Base-by-base conservation (phyloP, 2,888 invertebrate genomes). In the Epistrophe eligans region DNA sequence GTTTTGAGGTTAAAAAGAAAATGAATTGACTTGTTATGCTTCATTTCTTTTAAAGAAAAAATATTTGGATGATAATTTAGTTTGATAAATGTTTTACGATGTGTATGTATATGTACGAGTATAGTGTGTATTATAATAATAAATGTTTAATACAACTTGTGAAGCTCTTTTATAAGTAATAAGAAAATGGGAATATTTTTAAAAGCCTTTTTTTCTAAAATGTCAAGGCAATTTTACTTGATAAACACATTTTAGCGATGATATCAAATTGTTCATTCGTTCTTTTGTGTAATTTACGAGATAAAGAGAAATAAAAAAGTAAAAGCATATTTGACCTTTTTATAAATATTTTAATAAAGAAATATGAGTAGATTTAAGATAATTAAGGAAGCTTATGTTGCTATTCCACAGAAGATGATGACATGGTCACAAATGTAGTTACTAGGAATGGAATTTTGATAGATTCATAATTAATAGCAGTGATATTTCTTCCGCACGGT, bases 1-100 rank as follows among this genome's bases (percentile, higher is more conserved):
- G 70, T 70, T 70, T 70, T 67, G 67, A 67, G 52, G 67, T 67
- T 67, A 67, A 38, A 52, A 67, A 17, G 32, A 66, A 48, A 48
- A 67, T 67, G 66, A 67, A 67, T 67, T 67, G 50, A 67, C 43
- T 50, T 67, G 50, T 50, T 67, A 67, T 67, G 50, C 17, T 50
- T 67, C 66, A 50, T 67, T 67, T 50, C 35, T 11, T 67, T 50
- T 13, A 35, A 15, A 35, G 19, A 19, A 32, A 67, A 67, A 67
- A 66, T 67, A 28, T 35, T 66, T 66, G 45, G 35, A 67, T 32
- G 35, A 67, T 67, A 67, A 50, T 50, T 50, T 67, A 19, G 66
- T 50, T 67, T 67, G 66, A 67, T 66, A 48, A 66, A 66, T 66
- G 66, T 28, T 55, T 55, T 55, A 15, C 19, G 40, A 40, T 43